Conservation (phyloP, 2,888 invertebrate genomes). For the Scaptomyza caliginosa region DNA sequence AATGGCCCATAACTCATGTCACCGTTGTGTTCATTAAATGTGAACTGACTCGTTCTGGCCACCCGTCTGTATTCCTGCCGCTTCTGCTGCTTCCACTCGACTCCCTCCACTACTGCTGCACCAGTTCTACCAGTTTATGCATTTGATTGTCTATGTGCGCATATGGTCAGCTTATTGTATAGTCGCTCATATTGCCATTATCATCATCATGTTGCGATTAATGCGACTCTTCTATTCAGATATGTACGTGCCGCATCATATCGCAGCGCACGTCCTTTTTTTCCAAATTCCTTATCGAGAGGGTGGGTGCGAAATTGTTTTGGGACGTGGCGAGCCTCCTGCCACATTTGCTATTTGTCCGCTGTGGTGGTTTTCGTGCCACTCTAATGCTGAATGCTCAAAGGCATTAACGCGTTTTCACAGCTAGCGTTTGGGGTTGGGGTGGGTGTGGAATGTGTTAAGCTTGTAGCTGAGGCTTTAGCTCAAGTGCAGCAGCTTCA, state of each 20-base stretch:
- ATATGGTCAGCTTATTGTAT: conserved; percentile 72
- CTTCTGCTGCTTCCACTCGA: conserved; percentile 20
- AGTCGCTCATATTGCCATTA: conserved; percentile 72
- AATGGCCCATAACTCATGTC: conserved; percentile 71
- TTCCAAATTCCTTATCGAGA: conserved; percentile 2
- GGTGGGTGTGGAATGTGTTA: conserved; percentile 20
- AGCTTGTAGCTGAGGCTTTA: conserved; percentile 10
- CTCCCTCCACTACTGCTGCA: conserved; percentile 12
- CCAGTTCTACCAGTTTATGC: conserved; percentile 30
- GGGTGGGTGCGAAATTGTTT: conserved; percentile 55
- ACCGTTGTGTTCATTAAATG: conserved; percentile 72
- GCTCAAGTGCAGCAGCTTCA: conserved; percentile 39
- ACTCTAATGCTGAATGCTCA: conserved; percentile 24
- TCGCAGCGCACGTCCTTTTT: conserved; percentile 43
- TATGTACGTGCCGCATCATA: conserved; percentile 62
- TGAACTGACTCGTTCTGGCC: conserved; percentile 44
- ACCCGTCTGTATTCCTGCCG: conserved; percentile 21
- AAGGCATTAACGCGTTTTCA: conserved; percentile 41
- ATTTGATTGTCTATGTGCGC: conserved; percentile 71
- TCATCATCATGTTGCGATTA: conserved; percentile 71
- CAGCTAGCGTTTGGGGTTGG: background rate
- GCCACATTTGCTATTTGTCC: conserved; percentile 34
- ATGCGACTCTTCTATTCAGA: conserved; percentile 33
- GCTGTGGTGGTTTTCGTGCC: conserved; percentile 16
- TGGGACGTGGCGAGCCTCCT: conserved; percentile 39